Base-by-base conservation (phyloP, 2,113 vertebrate genomes). In the Pelecanus crispus region DNA sequence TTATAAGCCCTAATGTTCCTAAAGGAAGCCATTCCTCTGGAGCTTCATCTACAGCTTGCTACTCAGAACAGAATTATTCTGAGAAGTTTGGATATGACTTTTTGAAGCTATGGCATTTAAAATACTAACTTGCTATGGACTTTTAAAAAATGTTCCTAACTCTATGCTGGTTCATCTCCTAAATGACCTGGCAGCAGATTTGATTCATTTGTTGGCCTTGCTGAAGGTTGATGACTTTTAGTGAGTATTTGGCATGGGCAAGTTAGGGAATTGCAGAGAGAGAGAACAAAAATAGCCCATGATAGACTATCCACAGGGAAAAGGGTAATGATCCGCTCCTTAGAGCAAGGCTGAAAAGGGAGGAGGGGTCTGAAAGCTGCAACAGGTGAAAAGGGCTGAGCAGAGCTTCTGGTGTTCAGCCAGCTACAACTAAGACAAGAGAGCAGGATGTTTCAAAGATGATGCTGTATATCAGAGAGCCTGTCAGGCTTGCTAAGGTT, bases 161-260 rank as follows among this genome's bases (percentile, higher is more conserved):
- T 74, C 74, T 85, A 13, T 87, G 70, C 38, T 94, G 82, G 71
- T 67, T 96, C 75, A 34, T 92, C 79, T 95, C 67, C 62, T 86
- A 96, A 94, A 78, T 81, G 85, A 78, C 67, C 88, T 96, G 93
- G 95, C 90, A 94, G 79, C 38, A 93, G 79, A 70, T 92, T 86
- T 96, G 95, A 96, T 92, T 93, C 13, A 95, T 95, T 92, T 90
- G 75, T 96, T 38, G 68, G 90, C 95, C 94, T 88, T 93, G 90
- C 88, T 90, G 94, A 92, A 96, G 90, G 88, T 47, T 92, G 92
- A 90, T 95, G 95, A 94, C 90, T 96, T 95, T 93, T 88, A 96
- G 82, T 6, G 1, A 84, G 59, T 81, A 90, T 92, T 96, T 96
- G 92, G 90, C 95, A 78, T 92, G 28, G 71, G 22, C n/a, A 95